phyloP scores from a whole-genome alignment of 2,797 vertebrate genomes.

The Enteromius viviparus region DNA sequence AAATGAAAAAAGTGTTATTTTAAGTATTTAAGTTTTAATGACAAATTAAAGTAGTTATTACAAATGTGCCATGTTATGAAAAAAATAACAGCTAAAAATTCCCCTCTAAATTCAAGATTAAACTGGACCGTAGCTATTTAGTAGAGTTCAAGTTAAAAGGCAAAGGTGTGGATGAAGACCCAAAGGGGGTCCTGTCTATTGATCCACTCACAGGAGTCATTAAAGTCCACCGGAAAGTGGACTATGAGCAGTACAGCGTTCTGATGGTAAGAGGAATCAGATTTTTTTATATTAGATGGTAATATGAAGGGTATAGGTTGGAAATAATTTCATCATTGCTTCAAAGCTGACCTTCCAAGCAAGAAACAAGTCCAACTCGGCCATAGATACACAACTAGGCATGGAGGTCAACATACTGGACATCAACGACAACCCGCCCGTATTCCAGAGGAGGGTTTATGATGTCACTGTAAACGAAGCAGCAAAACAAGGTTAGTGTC shows the following conservation, averaged over 20 bases:
- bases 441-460: slow-evolving; percentile 64
- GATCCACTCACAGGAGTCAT: slow-evolving; percentile 57
- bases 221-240: slow-evolving; percentile 64
- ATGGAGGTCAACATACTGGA: slow-evolving; percentile 71
- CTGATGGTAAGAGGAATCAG: slow-evolving; percentile 57
- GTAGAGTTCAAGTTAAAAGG: slow-evolving; percentile 66
- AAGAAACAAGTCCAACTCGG: slow-evolving; percentile 51
- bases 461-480: slow-evolving; percentile 63
- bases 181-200: slow-evolving; percentile 71
- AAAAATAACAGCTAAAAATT: too few species aligned
- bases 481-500: slow-evolving; percentile 67
- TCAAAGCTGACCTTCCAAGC: slow-evolving; percentile 68
- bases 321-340: slow-evolving; percentile 10
- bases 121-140: slow-evolving; percentile 35
- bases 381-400: slow-evolving; percentile 66
- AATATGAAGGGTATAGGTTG: neutral
- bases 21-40: neutral
- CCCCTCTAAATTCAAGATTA: slow-evolving; percentile 58
- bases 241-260: slow-evolving; percentile 63
- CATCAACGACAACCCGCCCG: slow-evolving; percentile 78
- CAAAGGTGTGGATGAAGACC: slow-evolving; percentile 71
- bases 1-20: neutral
- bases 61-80: neutral
- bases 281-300: neutral
- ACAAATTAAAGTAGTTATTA: neutral